Base-by-base conservation (phyloP, 2,888 invertebrate genomes). In the Bedellia somnulentella region DNA sequence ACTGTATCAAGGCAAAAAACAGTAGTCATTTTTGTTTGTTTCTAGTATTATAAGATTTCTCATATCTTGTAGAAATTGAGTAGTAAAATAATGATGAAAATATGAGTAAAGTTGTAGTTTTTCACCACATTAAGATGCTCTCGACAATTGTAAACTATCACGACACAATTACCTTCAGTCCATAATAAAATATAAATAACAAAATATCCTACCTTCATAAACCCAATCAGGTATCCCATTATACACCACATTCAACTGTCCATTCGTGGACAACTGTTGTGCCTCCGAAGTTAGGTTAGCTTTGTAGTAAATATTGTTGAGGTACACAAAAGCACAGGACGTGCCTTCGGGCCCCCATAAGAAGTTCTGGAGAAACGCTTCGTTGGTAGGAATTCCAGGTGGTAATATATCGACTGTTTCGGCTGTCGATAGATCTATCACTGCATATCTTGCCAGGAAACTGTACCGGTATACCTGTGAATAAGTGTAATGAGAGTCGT, bases 221-320 rank as follows among this genome's bases (percentile, higher is more conserved):
- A 95, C 88, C 95, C 95, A 96, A 62, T 96, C 95, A 16, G 93
- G 90, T 6, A 93, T 82, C 15, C 93, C 94, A 56, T 94, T 88
- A 49, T 87, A 87, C 30, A 91, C 76, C 5, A 80, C 79, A 17
- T 81, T 79, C 27, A 73, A 61, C 11, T 61, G 48, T 2, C 86
- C 86, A 42, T 79, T 82, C 0, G 53, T 60, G 0, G 92, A 90
- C 18, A 91, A 68, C 39, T 80, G 76, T 13, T 67, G 56, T 3
- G 78, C 67, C 0, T 53, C 44, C 1, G 51, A 57, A 3, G 52
- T 57, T 29, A 79, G 52, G n/a, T 63, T 78, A 1, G 67, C 47
- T 43, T 87, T 83, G 50, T 89, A 91, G 62, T 80, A 92, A 38
- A 93, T 81, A 49, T 92, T 87, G 49, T 88, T 87, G 30, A 79